phyloP scores from a whole-genome alignment of 2,888 invertebrate species.

The Deilephila porcellus region DNA sequence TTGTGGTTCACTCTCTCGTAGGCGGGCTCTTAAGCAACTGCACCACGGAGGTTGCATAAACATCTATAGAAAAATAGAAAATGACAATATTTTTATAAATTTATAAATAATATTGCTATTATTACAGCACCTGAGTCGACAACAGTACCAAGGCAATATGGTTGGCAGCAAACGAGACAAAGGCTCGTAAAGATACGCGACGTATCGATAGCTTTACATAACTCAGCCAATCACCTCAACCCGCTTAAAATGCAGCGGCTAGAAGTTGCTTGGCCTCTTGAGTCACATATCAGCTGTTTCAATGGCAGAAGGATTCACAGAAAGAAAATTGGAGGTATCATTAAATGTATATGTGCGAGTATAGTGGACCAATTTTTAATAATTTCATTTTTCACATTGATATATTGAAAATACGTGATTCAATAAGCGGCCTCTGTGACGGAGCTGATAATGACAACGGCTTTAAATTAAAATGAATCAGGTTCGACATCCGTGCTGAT shows the following conservation, averaged over 20 bases:
- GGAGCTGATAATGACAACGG: no score
- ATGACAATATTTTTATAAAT: background rate
- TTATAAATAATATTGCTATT: background rate
- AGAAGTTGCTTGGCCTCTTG: conserved; percentile 2
- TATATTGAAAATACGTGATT: no score
- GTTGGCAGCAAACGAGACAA: conserved; percentile 74
- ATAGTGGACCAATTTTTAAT: background rate
- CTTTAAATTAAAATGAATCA: no score
- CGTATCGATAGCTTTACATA: conserved; percentile 55
- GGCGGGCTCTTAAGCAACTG: no score
- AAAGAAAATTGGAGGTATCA: background rate
- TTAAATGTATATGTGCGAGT: background rate
- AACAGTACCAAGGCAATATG: conserved; percentile 53
- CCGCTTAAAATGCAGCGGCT: conserved; percentile 31
- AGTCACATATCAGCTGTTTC: background rate
- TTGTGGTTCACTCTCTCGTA: no score
- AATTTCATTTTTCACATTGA: no score
- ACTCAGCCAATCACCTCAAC: conserved; percentile 54
- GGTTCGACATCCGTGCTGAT: no score
- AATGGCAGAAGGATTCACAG: background rate
- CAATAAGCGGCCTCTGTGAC: no score
- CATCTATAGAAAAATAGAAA: background rate
- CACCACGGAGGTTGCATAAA: no score
- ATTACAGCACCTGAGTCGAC: conserved; percentile 35
- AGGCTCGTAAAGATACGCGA: conserved; percentile 78